A percentile compares a stretch with the other conserved stretches of the same genome.
Conservation (phyloP, 2,888 invertebrate genomes). For the Mythimna lalbum region DNA sequence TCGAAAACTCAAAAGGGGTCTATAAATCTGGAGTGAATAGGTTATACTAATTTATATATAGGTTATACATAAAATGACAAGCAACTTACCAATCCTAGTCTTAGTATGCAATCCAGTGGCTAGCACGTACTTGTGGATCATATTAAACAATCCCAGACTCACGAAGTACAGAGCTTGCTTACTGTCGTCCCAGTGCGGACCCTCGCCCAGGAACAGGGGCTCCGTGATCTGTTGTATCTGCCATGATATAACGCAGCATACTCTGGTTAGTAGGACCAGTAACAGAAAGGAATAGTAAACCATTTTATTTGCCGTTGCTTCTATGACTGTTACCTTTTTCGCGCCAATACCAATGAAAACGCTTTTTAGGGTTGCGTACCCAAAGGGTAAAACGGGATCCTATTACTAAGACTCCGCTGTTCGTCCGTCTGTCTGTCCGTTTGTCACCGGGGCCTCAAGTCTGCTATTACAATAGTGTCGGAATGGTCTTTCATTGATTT, state of each 20-base stretch:
- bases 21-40: too few relatives aligned
- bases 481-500: too few relatives aligned
- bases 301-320: background rate
- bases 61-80: background rate
- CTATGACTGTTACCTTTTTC: too few relatives aligned
- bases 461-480: too few relatives aligned
- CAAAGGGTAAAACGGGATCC: too few relatives aligned
- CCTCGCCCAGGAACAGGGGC: constrained; percentile 91
- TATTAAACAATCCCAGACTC: constrained; percentile 77
- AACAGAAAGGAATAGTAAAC: background rate
- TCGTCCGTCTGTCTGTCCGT: too few relatives aligned
- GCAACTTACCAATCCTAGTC: constrained; percentile 78
- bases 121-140: constrained; percentile 89
- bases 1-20: too few relatives aligned
- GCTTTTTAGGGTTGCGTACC: too few relatives aligned
- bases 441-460: too few relatives aligned
- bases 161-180: constrained; percentile 92
- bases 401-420: too few relatives aligned
- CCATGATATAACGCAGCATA: constrained; percentile 72
- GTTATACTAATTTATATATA: too few relatives aligned
- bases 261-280: background rate
- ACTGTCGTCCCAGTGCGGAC: constrained; percentile 93
- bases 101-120: constrained; percentile 86
- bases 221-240: constrained; percentile 84
- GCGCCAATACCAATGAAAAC: too few relatives aligned